Percentiles rank a stretch among this genome's conserved stretches.
phyloP scores from a whole-genome alignment of 2,113 vertebrate species.

The Synodontis membranacea region DNA sequence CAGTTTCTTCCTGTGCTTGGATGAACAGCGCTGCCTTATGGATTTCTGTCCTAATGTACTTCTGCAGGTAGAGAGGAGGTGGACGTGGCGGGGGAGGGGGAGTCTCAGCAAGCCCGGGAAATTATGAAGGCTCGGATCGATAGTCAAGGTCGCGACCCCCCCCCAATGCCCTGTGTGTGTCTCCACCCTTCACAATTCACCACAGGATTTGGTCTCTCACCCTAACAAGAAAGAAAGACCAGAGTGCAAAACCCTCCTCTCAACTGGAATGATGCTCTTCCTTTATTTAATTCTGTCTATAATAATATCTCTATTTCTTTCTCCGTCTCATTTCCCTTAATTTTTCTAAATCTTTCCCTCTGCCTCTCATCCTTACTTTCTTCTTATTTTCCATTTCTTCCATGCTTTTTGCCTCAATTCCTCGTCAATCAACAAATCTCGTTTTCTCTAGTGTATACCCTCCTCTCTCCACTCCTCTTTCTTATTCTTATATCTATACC shows the following conservation, averaged over 20 bases:
- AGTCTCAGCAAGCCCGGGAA: constrained; percentile 91
- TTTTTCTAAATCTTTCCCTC: background rate
- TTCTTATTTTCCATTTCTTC: background rate
- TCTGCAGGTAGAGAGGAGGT: constrained; percentile 85
- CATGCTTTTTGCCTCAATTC: background rate
- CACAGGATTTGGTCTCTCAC: constrained; percentile 14
- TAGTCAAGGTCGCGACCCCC: constrained; percentile 91
- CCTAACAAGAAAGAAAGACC: constrained; percentile 10
- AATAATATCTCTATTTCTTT: background rate
- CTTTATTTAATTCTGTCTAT: background rate
- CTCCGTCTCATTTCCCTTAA: background rate
- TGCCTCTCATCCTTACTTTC: background rate
- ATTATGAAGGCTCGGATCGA: constrained; percentile 95
- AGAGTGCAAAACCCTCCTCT: background rate
- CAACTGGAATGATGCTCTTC: background rate
- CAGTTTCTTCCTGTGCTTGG: constrained; percentile 99
- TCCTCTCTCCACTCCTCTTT: background rate
- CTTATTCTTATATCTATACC: background rate
- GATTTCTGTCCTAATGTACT: constrained; percentile 99
- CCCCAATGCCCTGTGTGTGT: constrained; percentile 46
- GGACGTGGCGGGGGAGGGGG: constrained; percentile 55
- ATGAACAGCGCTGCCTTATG: constrained; percentile 96
- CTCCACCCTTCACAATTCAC: constrained; percentile 46
- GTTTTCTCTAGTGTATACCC: background rate
- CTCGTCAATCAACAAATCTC: background rate